Evolutionary conservation across 2,113 vertebrate genomes (phyloP).

Genomic region (Dolichotis patagonum): DNA sequence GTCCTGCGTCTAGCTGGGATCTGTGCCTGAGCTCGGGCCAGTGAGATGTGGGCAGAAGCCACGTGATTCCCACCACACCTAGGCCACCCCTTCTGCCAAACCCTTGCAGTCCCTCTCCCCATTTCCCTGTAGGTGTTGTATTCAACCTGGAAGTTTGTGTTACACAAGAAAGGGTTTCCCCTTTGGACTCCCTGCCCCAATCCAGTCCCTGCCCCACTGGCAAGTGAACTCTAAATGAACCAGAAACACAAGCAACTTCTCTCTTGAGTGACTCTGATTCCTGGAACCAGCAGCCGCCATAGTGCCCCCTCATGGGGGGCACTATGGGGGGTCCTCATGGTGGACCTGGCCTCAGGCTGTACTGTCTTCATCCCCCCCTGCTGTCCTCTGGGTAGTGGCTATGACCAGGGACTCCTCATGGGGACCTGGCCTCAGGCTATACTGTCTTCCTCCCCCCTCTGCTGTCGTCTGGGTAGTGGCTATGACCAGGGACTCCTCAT

Average conservation of each 20-base stretch:
- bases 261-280: neutral
- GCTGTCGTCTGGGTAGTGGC: too few species aligned
- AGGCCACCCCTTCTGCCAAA: neutral
- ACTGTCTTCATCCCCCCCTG: neutral
- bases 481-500: too few species aligned
- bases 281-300: rapidly evolving
- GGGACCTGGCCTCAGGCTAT: too few species aligned
- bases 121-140: neutral
- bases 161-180: neutral
- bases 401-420: neutral
- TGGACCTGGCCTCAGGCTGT: too few species aligned
- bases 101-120: too few species aligned
- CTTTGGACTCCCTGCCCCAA: neutral
- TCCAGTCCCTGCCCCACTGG: too few species aligned
- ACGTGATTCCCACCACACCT: neutral
- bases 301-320: neutral
- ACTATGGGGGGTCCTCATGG: too few species aligned
- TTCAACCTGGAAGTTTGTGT: neutral
- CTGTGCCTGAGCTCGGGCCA: neutral
- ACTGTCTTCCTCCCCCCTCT: too few species aligned
- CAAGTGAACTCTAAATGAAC: neutral
- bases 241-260: neutral
- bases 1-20: neutral
- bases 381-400: neutral
- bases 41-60: neutral